phyloP scores from a whole-genome alignment of 2,888 invertebrate genomes.

The Agriopis aurantiaria region DNA sequence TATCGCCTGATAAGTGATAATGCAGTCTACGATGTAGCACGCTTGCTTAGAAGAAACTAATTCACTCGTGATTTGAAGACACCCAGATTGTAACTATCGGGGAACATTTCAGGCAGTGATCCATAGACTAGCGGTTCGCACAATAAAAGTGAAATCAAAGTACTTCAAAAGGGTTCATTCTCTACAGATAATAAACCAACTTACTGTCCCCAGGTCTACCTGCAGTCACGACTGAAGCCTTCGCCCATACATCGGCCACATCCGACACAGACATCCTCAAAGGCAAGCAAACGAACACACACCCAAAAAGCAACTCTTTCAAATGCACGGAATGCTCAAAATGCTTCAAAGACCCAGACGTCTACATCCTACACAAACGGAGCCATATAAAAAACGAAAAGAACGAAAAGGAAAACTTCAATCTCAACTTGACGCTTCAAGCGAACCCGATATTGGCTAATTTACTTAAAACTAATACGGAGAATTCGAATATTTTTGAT shows the following conservation, averaged over 20 bases:
- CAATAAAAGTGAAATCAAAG: too few relatives aligned
- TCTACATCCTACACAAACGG: conserved; percentile 70
- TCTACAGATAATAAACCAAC: not conserved
- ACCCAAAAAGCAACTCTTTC: conserved; percentile 52
- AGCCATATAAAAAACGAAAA: conserved; percentile 54
- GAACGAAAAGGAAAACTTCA: conserved; percentile 62
- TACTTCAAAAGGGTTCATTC: not conserved
- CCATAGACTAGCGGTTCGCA: too few relatives aligned
- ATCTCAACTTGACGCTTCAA: conserved; percentile 63
- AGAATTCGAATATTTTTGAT: conserved; percentile 54
- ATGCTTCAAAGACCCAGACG: conserved; percentile 81
- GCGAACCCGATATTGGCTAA: conserved; percentile 79
- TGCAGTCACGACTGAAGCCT: conserved; percentile 12
- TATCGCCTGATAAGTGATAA: too few relatives aligned
- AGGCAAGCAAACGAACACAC: conserved; percentile 36
- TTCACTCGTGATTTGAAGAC: too few relatives aligned
- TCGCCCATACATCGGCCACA: conserved; percentile 30
- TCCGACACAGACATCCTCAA: conserved; percentile 35
- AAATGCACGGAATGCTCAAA: conserved; percentile 74
- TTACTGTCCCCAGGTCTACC: conserved; percentile 16
- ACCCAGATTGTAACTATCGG: too few relatives aligned
- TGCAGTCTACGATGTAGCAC: too few relatives aligned
- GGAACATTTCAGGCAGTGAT: too few relatives aligned
- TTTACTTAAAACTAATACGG: conserved; percentile 59
- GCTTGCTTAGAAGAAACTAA: too few relatives aligned